phyloP scores from a whole-genome alignment of 2,113 vertebrate genomes.

The Fukomys damarensis region DNA sequence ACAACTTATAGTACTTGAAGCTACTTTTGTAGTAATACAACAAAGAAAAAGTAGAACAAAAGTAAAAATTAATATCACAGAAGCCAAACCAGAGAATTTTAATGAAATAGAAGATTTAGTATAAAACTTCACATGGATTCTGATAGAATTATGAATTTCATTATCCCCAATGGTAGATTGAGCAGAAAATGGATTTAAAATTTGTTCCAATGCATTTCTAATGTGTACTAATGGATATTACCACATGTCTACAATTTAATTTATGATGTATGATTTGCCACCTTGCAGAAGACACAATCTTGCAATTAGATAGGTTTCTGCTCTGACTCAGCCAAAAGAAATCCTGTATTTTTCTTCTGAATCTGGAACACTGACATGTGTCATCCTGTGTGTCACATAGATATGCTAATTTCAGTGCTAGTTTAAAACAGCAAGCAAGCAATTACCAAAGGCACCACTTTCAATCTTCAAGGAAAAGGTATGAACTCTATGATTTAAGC shows the following conservation, averaged over 20 bases:
- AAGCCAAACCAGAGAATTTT: neutral
- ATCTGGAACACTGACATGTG: neutral
- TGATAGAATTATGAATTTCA: neutral
- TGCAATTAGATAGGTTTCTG: neutral
- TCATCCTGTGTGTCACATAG: neutral
- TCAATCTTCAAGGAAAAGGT: neutral
- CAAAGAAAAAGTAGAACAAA: slow-evolving; percentile 16
- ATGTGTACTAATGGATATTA: neutral
- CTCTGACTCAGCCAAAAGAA: slow-evolving; percentile 41
- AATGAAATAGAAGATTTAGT: slow-evolving; percentile 11
- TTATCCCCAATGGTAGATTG: neutral
- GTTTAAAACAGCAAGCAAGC: neutral
- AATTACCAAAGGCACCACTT: neutral
- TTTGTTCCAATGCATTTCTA: neutral
- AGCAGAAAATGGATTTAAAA: slow-evolving; percentile 9
- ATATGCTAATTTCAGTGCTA: neutral
- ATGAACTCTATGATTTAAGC: neutral
- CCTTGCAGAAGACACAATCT: neutral
- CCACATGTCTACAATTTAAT: neutral
- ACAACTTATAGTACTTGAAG: neutral
- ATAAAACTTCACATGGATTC: neutral
- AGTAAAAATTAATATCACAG: neutral
- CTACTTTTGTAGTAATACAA: neutral
- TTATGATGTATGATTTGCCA: accelerated
- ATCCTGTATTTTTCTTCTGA: neutral